Evolutionary conservation across 2,113 vertebrate genomes (phyloP).

Genomic region (Gulo gulo): DNA sequence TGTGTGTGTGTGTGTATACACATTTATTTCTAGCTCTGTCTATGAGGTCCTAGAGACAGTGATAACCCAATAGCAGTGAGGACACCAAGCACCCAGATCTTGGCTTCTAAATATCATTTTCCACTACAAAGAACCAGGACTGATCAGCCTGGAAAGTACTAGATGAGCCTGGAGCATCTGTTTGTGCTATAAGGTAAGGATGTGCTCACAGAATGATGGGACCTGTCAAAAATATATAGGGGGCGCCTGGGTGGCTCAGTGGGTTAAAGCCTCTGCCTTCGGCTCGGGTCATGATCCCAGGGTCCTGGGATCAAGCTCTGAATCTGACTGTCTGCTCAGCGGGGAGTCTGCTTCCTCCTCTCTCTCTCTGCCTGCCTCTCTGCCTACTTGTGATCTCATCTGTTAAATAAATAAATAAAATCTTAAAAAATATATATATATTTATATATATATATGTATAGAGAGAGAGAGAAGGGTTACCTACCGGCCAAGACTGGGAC

Average conservation of each 20-base stretch:
- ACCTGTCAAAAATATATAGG: neutral
- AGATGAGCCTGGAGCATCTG: neutral
- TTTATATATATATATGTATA: too few relatives aligned
- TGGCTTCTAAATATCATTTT: conserved; percentile 43
- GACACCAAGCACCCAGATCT: neutral
- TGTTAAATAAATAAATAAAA: too few relatives aligned
- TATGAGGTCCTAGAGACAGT: neutral
- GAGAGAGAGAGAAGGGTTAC: neutral
- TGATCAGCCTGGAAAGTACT: neutral
- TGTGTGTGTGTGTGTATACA: neutral
- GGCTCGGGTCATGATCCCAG: too few relatives aligned
- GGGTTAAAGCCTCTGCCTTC: too few relatives aligned
- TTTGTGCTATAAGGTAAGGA: neutral
- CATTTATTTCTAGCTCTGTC: neutral
- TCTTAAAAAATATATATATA: neutral
- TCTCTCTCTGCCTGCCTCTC: too few relatives aligned
- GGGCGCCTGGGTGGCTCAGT: too few relatives aligned
- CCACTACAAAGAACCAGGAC: neutral
- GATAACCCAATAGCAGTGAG: neutral
- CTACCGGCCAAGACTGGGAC: neutral
- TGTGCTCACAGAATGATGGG: neutral
- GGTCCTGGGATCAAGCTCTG: too few relatives aligned
- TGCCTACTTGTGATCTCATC: too few relatives aligned
- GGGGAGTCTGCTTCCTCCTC: too few relatives aligned
- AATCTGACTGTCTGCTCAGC: too few relatives aligned